Conservation (phyloP, 2,888 invertebrate genomes). For the Parelbella ahira region DNA sequence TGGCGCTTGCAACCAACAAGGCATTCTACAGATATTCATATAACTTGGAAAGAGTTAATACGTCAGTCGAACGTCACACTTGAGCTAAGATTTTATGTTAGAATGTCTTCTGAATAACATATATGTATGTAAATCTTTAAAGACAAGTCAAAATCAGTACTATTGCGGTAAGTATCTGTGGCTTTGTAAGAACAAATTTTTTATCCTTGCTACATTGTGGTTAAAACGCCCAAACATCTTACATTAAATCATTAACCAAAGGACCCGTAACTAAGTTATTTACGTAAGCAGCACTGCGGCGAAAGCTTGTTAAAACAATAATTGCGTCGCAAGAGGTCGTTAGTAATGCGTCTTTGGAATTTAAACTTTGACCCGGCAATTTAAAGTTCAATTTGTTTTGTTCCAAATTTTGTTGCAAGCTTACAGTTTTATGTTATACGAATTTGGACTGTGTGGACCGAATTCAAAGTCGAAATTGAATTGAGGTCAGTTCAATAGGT, state of each 20-base stretch:
- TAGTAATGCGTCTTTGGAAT: conserved; percentile 18
- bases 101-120: too few species aligned
- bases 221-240: too few species aligned
- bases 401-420: conserved; percentile 4
- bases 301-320: conserved; percentile 23
- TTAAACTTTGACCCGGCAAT: conserved; percentile 21
- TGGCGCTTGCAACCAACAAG: too few species aligned
- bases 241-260: conserved; percentile 1
- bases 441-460: conserved; percentile 3
- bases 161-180: too few species aligned
- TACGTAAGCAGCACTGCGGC: conserved; percentile 19
- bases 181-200: too few species aligned
- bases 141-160: too few species aligned
- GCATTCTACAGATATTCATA: too few species aligned
- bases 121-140: too few species aligned
- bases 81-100: too few species aligned
- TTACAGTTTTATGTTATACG: background rate
- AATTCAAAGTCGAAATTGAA: conserved; percentile 31
- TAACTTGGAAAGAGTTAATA: too few species aligned
- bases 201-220: too few species aligned
- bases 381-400: conserved; percentile 15
- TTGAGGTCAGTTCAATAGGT: conserved; percentile 29
- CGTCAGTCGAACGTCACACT: too few species aligned
- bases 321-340: conserved; percentile 18
- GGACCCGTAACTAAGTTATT: conserved; percentile 15